Base-by-base conservation (phyloP, 2,888 invertebrate genomes). In the Xestia ashworthii region DNA sequence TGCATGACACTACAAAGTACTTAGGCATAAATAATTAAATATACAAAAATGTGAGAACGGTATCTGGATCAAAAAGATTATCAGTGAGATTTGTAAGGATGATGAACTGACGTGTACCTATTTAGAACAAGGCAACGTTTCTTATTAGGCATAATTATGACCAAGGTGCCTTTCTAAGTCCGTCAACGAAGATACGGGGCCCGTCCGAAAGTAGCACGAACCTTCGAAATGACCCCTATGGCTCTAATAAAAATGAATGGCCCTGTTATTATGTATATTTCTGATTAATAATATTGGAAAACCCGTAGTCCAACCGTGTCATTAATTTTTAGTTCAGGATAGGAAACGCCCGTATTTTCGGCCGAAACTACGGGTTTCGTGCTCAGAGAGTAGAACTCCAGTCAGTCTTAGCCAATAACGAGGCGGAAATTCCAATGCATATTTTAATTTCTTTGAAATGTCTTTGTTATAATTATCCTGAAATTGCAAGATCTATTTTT, bases 71-170 rank as follows among this genome's bases (percentile, higher is more conserved):
- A 32, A n/a, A n/a, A n/a, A 32, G 32, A 32, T 32, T 32, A 32
- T 32, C 32, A 2, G 32, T 32, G 3, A 32, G 32, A 32, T 32
- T 32, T 32, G 48, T 60, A 41, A 74, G 32, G 9, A 12, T 5
- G 38, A 46, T 72, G 19, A 74, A 72, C 72, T 8, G 38, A 48
- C 46, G 41, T 14, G 14, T 12, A n/a, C n/a, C n/a, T n/a, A 38
- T 11, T 38, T 38, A 38, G 8, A 32, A 32, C 32, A 60, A 19
- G 19, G 19, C 3, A 60, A 25, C 14, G 58, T 14, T 58, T 55
- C 55, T n/a, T 25, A 25, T n/a, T 16, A 32, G 16, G 16, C 16
- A 6, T 25, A 58, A 58, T n/a, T n/a, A 32, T 32, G 25, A 25
- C 6, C n/a, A 55, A 4, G 11, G 12, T 32, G 4, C 3, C n/a